phyloP scores from a whole-genome alignment of 2,888 invertebrate genomes.

The Drosophila colorata region DNA sequence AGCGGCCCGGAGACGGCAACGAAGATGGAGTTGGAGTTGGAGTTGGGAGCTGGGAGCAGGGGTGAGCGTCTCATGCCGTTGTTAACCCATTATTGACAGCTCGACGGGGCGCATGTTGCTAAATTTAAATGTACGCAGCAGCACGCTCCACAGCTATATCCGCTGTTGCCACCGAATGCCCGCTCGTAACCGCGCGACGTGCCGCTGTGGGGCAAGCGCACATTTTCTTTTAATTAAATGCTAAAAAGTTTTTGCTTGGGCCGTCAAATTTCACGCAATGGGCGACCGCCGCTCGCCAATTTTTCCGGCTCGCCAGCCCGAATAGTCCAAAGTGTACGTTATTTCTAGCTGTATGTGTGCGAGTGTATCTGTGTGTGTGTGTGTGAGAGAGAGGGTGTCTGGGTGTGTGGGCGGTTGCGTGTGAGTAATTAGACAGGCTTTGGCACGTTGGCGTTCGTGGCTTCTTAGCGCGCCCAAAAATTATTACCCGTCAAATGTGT shows the following conservation, averaged over 20 bases:
- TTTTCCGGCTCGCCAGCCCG: conserved; percentile 18
- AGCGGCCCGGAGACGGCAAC: neutral
- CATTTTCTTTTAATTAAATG: conserved; percentile 71
- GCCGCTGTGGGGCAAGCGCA: conserved; percentile 6
- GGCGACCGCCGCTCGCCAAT: conserved; percentile 19
- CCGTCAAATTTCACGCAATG: conserved; percentile 51
- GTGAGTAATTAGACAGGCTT: conserved; percentile 48
- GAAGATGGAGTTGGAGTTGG: neutral
- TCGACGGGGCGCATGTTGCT: conserved; percentile 14
- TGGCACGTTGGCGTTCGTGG: conserved; percentile 30
- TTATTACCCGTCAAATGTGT: conserved; percentile 52
- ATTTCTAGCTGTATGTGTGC: conserved; percentile 4
- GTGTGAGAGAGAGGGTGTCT: neutral
- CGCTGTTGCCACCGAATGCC: neutral
- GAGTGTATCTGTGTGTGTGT: neutral
- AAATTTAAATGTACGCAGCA: conserved; percentile 21
- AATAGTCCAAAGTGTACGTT: conserved; percentile 18
- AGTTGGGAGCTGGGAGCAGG: neutral
- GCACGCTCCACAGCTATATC: neutral
- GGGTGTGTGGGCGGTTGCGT: conserved; percentile 10
- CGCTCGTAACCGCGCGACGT: neutral
- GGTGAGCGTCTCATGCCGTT: conserved; percentile 6
- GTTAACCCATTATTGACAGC: conserved; percentile 49
- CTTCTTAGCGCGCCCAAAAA: conserved; percentile 38
- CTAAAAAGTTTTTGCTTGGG: conserved; percentile 50